Evolutionary conservation across 1,140 invertebrate genomes (phyloP).

Genomic region (Trachymyrmex septentrionalis): DNA sequence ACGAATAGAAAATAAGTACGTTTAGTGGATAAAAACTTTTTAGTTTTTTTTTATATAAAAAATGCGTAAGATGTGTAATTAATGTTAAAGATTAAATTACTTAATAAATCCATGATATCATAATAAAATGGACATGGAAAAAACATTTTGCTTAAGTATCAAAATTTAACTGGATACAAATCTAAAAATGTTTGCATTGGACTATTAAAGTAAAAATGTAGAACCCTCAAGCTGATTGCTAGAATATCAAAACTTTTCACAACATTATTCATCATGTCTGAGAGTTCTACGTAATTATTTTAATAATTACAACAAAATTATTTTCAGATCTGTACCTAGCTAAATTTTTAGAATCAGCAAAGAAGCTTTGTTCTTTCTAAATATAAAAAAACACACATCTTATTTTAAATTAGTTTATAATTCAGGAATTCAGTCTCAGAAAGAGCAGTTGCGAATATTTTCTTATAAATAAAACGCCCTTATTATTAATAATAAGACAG

Average conservation of each 20-base stretch:
- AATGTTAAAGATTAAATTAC: background rate
- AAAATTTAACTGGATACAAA: too few species aligned
- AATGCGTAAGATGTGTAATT: background rate
- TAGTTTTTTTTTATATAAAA: background rate
- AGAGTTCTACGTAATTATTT: too few species aligned
- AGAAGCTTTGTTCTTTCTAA: too few species aligned
- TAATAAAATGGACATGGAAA: background rate
- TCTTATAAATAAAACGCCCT: background rate
- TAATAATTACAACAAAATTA: too few species aligned
- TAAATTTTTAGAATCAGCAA: too few species aligned
- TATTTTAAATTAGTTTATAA: background rate
- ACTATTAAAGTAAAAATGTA: too few species aligned
- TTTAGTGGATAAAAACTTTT: background rate
- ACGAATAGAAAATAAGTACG: background rate
- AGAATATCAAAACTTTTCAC: too few species aligned
- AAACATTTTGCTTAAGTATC: too few species aligned
- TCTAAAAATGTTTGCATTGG: too few species aligned
- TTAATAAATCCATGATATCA: background rate
- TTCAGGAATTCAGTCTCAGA: background rate
- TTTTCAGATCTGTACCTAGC: too few species aligned
- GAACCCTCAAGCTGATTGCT: too few species aligned
- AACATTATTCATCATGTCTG: too few species aligned
- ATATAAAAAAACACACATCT: slow-evolving; percentile 2
- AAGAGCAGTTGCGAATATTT: background rate
- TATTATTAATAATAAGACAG: background rate